Evolutionary conservation across 2,888 invertebrate genomes (phyloP), one percentile per base, ranked within the genome.

Genomic region (Eristalis intricaria): DNA sequence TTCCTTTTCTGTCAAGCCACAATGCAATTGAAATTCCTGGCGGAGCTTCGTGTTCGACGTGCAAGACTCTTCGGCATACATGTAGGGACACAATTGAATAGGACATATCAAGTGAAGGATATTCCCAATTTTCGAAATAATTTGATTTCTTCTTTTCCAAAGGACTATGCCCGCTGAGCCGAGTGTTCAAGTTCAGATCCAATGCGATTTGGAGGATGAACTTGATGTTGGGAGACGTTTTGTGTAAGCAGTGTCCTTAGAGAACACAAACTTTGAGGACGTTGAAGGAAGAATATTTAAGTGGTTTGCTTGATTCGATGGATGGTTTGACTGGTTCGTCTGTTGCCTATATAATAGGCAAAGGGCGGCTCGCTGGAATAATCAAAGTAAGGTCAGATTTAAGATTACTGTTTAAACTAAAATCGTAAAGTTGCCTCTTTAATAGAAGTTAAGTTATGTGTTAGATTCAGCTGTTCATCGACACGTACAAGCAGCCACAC

Each of bases 11-110:
- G 60, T 32, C 71, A 58, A 35, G 35, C 29, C 65, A 66, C 81
- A 81, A 85, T 81, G 82, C 81, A 86, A 82, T 86, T 86, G 85
- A 78, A 86, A 86, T 86, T 86, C 85, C 78, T 82, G 60, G 65
- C 64, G 70, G 68, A 63, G 65, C 74, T 64, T 61, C 69, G 77
- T 74, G 77, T 75, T 19, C 70, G 65, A 85, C 77, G 77, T 81
- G 81, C 77, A 77, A 50, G 50, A 58, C 73, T 82, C 74, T 73
- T 69, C 73, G 68, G 68, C 64, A 81, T 23, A 74, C 74, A 75
- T 58, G 64, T 38, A 70, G 61, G 29, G 60, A 74, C 61, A 86
- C 73, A 86, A 81, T 86, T 86, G 69, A 86, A 86, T 86, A 69
- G 85, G 81, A 71, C 81, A 74, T 70, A 86, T 86, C 77, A 86